Conservation (phyloP, 2,113 vertebrate species). For the Myiopsitta monachus region DNA sequence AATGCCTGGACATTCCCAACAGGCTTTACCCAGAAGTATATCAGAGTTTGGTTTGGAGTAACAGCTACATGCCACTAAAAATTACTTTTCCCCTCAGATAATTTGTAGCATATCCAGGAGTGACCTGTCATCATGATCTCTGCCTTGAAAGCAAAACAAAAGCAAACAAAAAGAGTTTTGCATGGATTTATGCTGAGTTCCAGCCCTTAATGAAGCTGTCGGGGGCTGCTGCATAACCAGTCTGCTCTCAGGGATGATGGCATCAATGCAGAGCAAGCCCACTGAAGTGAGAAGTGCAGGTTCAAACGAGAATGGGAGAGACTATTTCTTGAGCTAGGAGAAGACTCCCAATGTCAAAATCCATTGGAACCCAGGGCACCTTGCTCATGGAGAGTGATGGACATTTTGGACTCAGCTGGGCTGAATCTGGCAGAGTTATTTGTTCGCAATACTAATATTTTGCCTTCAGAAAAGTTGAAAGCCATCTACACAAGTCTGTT, state of each 20-base stretch:
- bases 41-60: conserved; percentile 40
- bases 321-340: not conserved
- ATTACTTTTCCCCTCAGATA: not conserved
- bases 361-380: not conserved
- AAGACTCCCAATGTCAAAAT: not conserved
- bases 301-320: not conserved
- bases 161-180: conserved; percentile 34
- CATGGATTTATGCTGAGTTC: conserved; percentile 33
- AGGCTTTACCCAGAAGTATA: conserved; percentile 18
- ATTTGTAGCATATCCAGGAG: conserved; percentile 1
- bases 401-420: not conserved
- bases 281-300: not conserved
- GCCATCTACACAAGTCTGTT: not conserved
- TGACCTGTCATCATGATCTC: conserved; percentile 8
- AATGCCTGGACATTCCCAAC: not conserved
- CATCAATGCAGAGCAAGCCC: not conserved
- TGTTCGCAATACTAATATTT: not conserved
- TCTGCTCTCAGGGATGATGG: not conserved
- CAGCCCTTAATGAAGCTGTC: conserved; percentile 39
- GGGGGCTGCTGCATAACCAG: not conserved
- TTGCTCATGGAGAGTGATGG: not conserved
- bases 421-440: not conserved
- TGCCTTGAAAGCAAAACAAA: conserved; percentile 51
- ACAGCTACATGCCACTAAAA: conserved; percentile 39
- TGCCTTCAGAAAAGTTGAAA: not conserved